These are phyloP conservation scores for Dasypogon diadema DNA, from an alignment of 2,888 invertebrate genomes.

Conservation along the genomic window DNA sequence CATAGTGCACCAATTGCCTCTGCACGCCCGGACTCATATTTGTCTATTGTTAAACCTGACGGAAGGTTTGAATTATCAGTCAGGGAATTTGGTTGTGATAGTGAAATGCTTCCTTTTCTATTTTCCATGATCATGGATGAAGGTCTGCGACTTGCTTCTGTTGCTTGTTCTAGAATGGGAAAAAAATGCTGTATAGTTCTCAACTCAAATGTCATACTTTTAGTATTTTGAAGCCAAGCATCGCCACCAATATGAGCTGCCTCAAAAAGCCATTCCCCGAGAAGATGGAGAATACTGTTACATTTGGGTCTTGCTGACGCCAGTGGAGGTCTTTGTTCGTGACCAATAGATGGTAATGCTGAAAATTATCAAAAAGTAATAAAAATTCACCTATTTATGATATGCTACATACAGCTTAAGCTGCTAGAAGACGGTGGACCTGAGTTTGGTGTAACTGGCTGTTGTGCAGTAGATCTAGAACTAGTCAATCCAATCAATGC, in stretches of 20 bases:
- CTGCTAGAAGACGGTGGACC: conserved; percentile 78
- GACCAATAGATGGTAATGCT: conserved; percentile 75
- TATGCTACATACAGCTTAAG: conserved; percentile 73
- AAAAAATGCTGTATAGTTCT: neutral
- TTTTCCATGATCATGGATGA: conserved; percentile 77
- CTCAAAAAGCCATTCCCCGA: conserved; percentile 97
- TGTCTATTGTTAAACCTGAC: conserved; percentile 78
- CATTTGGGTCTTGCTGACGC: conserved; percentile 88
- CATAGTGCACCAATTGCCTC: conserved; percentile 96
- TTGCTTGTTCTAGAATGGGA: conserved; percentile 65
- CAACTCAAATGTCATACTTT: conserved; percentile 66
- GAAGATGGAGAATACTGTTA: conserved; percentile 94
- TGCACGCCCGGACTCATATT: conserved; percentile 88
- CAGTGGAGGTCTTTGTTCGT: conserved; percentile 76
- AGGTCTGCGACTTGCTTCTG: conserved; percentile 73
- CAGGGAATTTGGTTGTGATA: conserved; percentile 76
- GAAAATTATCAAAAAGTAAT: conserved; percentile 57
- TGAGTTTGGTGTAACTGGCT: conserved; percentile 78
- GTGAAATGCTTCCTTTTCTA: conserved; percentile 70
- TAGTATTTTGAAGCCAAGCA: conserved; percentile 71
- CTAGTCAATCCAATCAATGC: conserved; percentile 84
- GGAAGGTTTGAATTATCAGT: conserved; percentile 78
- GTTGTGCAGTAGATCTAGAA: conserved; percentile 76
- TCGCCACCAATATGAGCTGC: conserved; percentile 92
- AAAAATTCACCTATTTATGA: no score